Conservation (phyloP, 2,113 vertebrate genomes). For the Vidua chalybeata region DNA sequence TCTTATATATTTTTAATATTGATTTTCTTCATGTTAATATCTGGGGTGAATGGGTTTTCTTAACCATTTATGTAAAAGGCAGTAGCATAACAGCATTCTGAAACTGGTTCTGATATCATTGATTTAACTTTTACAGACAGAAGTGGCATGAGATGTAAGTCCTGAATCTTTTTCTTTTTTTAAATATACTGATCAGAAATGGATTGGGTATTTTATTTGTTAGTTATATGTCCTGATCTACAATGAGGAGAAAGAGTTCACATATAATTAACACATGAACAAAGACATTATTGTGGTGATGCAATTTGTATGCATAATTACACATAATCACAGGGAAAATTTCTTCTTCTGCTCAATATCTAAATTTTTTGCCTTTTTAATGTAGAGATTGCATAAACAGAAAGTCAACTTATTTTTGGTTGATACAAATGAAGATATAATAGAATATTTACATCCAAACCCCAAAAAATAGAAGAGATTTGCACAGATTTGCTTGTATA, state of each 20-base stretch:
- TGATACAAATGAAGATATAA: neutral
- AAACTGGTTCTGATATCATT: neutral
- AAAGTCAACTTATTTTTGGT: neutral
- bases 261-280: accelerated
- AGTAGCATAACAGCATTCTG: neutral
- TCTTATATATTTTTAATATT: neutral
- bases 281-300: neutral
- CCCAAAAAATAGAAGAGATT: neutral
- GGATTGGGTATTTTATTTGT: neutral
- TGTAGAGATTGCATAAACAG: neutral
- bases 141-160: neutral
- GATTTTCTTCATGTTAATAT: neutral
- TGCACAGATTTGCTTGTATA: neutral
- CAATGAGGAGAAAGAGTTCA: neutral
- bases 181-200: neutral
- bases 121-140: neutral
- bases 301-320: neutral
- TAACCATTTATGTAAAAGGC: neutral
- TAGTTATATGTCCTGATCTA: neutral
- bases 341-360: neutral
- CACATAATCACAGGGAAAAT: neutral
- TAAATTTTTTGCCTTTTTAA: neutral
- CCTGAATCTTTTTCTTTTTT: neutral
- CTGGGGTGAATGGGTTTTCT: neutral
- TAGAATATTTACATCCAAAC: neutral